phyloP scores from a whole-genome alignment of 92 coral and sea anemone genomes.

The Bergia puertoricense region DNA sequence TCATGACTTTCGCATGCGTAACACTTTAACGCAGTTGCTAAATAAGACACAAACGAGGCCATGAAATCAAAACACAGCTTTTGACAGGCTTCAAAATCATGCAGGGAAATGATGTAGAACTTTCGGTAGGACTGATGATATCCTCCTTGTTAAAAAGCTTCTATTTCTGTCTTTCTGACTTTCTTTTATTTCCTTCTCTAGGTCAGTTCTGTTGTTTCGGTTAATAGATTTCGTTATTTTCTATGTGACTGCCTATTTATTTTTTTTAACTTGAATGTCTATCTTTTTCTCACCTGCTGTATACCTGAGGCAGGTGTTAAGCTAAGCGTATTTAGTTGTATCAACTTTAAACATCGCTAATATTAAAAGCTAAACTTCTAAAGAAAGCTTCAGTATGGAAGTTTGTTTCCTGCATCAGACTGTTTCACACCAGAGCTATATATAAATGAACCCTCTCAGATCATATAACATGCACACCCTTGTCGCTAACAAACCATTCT shows the following conservation, averaged over 20 bases:
- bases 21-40: conserved; percentile 19
- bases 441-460: neutral
- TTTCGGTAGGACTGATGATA: no score
- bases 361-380: no score
- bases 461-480: neutral
- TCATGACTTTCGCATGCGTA: conserved; percentile 10
- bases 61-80: no score
- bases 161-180: no score
- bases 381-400: neutral
- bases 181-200: no score
- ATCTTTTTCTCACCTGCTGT: neutral
- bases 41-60: neutral
- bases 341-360: no score
- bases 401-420: neutral
- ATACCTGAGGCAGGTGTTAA: neutral
- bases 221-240: no score
- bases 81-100: no score
- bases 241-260: neutral
- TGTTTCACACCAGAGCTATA: neutral
- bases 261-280: no score
- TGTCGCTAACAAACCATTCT: neutral
- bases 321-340: neutral
- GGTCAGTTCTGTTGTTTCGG: neutral
- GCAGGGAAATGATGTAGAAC: no score
- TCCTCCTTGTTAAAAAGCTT: no score